Evolutionary conservation across 2,113 vertebrate species (phyloP).

Genomic region (Sceloporus undulatus): DNA sequence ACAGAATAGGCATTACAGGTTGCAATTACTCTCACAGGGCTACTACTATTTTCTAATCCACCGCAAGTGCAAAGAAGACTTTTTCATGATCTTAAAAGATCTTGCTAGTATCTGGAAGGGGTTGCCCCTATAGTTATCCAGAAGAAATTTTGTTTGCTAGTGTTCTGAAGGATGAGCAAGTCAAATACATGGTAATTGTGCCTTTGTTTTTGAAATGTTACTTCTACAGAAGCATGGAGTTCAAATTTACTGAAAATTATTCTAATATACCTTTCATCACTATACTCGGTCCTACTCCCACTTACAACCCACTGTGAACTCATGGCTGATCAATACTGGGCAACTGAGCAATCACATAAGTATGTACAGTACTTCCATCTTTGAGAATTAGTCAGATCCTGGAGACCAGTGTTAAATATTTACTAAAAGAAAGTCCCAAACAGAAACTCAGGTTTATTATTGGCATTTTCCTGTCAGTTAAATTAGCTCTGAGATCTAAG

Average conservation of each 20-base stretch:
- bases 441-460: background rate
- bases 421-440: conserved; percentile 1
- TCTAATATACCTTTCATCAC: background rate
- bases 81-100: no score
- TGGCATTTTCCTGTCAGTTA: background rate
- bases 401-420: conserved; percentile 19
- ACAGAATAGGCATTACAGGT: background rate
- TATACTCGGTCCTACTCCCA: background rate
- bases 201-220: background rate
- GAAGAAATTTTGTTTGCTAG: background rate
- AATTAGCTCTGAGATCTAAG: background rate
- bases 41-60: background rate
- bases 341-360: background rate
- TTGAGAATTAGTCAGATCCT: conserved; percentile 8
- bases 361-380: conserved; percentile 5
- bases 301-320: background rate
- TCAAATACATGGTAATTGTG: background rate
- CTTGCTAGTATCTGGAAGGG: background rate
- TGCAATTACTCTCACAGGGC: background rate
- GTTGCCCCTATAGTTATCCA: no score
- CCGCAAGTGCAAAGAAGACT: background rate
- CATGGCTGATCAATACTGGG: background rate
- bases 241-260: background rate
- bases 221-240: background rate
- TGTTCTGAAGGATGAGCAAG: background rate